Evolutionary conservation across 2,113 vertebrate genomes (phyloP).

Genomic region (Orycteropus afer): DNA sequence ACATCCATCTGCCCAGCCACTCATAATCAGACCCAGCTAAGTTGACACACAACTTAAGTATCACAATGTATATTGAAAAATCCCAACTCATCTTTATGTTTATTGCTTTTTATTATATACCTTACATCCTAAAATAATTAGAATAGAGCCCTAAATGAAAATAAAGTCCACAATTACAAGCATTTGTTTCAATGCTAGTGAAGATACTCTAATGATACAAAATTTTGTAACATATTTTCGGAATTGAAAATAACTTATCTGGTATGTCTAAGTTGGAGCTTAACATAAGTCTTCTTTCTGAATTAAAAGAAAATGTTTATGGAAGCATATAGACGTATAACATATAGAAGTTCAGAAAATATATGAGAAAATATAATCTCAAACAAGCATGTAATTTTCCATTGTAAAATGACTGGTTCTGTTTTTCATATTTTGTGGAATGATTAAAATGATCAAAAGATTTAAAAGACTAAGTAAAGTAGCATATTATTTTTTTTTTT

Average conservation of each 20-base stretch:
- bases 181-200: not conserved
- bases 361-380: not conserved
- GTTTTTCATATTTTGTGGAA: not conserved
- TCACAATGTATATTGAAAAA: not conserved
- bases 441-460: not conserved
- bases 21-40: no score
- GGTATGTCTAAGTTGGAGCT: not conserved
- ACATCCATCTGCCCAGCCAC: no score
- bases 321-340: not conserved
- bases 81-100: not conserved
- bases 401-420: not conserved
- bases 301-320: not conserved
- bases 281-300: not conserved
- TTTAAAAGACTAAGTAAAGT: constrained; percentile 12
- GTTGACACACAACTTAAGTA: no score
- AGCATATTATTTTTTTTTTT: not conserved
- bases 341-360: not conserved
- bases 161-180: not conserved
- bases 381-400: not conserved
- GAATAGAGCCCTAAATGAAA: not conserved
- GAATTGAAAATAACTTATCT: not conserved
- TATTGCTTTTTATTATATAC: not conserved
- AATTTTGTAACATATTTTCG: constrained; percentile 1
- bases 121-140: not conserved
- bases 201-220: not conserved